These are phyloP conservation scores for Gephyroberyx darwinii DNA, from an alignment of 2,797 vertebrate species.

Conservation along the genomic window DNA sequence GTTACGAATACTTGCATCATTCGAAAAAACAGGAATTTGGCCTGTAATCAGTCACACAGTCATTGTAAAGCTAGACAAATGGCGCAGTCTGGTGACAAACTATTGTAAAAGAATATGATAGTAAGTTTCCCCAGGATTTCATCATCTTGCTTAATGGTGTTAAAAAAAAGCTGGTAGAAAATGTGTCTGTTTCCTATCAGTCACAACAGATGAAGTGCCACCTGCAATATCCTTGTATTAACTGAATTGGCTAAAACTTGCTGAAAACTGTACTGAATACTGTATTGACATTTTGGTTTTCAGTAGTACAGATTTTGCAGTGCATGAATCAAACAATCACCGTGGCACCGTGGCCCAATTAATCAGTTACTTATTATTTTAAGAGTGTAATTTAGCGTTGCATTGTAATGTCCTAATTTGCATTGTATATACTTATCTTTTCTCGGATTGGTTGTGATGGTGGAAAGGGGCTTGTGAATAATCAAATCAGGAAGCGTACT, in stretches of 20 bases:
- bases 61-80: conserved; percentile 76
- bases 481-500: conserved; percentile 39
- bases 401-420: conserved; percentile 61
- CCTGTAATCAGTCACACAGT: conserved; percentile 81
- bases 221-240: conserved; percentile 48
- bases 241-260: conserved; percentile 35
- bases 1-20: conserved; percentile 85
- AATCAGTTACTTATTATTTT: conserved; percentile 67
- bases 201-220: conserved; percentile 49
- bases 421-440: conserved; percentile 55
- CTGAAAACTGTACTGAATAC: conserved; percentile 32
- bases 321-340: conserved; percentile 61
- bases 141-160: conserved; percentile 78
- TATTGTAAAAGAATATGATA: conserved; percentile 73
- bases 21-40: conserved; percentile 73
- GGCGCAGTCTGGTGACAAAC: conserved; percentile 76
- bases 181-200: conserved; percentile 23
- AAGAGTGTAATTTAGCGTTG: conserved; percentile 41
- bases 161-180: conserved; percentile 66
- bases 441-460: conserved; percentile 31
- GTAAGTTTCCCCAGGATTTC: conserved; percentile 79
- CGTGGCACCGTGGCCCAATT: conserved; percentile 70
- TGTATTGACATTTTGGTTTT: conserved; percentile 38
- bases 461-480: conserved; percentile 46
- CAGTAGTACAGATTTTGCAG: conserved; percentile 31